These are phyloP conservation scores for Graphium colonna DNA, from an alignment of 2,888 invertebrate species.

Conservation along the genomic window DNA sequence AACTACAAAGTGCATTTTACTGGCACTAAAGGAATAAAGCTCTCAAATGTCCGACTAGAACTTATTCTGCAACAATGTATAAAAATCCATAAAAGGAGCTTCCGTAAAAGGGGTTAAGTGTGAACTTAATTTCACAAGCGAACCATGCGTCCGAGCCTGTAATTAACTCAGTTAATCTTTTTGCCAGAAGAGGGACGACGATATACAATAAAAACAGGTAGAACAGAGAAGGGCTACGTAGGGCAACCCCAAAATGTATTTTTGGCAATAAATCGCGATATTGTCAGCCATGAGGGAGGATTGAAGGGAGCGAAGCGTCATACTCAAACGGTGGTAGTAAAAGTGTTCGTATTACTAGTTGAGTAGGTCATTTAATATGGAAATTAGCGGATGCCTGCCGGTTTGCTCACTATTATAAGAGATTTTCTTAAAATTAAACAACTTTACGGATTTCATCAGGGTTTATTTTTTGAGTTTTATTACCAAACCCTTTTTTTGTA, in stretches of 20 bases:
- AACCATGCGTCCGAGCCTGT: constrained; percentile 20
- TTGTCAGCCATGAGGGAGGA: constrained; percentile 4
- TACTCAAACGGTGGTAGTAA: not conserved
- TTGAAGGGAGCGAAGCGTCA: constrained; percentile 1
- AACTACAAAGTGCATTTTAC: not conserved
- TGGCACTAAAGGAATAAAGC: not conserved
- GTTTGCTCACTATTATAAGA: too few species aligned
- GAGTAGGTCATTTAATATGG: too few species aligned
- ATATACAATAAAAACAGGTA: not conserved
- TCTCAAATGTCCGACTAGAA: not conserved
- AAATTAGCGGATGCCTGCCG: too few species aligned
- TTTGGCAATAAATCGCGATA: constrained; percentile 16
- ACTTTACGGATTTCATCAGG: too few species aligned
- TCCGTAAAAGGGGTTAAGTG: constrained; percentile 33
- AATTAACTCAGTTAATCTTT: constrained; percentile 20
- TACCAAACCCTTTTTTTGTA: too few species aligned
- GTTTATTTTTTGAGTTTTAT: too few species aligned
- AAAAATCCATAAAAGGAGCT: too few species aligned
- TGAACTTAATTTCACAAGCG: constrained; percentile 30
- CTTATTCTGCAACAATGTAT: too few species aligned
- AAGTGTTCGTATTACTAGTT: too few species aligned
- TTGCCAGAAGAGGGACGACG: not conserved
- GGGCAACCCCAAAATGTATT: constrained; percentile 10
- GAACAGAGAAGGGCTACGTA: not conserved
- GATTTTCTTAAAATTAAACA: too few species aligned